These are phyloP conservation scores for Scolopax rusticola DNA, from an alignment of 2,797 vertebrate species.

Conservation along the genomic window DNA sequence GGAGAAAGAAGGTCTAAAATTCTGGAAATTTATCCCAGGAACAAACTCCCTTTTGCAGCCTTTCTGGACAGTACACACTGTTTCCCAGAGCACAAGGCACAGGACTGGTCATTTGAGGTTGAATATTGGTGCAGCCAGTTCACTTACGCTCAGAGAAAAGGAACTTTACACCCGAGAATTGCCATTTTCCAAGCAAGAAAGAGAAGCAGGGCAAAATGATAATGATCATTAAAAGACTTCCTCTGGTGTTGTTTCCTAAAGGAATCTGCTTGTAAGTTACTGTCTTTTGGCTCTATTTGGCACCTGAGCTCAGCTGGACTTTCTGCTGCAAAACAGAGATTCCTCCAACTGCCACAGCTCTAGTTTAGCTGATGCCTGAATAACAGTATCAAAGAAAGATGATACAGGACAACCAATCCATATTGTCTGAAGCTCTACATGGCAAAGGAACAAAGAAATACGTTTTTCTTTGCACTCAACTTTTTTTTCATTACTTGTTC, in stretches of 20 bases:
- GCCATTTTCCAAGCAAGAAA: background rate
- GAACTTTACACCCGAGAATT: background rate
- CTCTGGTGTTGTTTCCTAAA: background rate
- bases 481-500: background rate
- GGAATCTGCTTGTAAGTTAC: background rate
- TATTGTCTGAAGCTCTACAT: background rate
- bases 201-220: background rate
- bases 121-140: background rate
- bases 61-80: background rate
- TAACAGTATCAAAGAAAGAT: background rate
- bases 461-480: background rate
- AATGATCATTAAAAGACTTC: background rate
- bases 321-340: background rate
- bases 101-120: background rate
- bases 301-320: background rate
- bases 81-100: background rate
- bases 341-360: background rate
- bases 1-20: background rate
- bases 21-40: background rate
- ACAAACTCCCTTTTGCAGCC: background rate
- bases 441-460: background rate
- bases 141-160: background rate
- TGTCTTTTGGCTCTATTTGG: background rate
- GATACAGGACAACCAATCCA: background rate
- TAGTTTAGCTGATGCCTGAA: background rate